Base-by-base conservation (phyloP, 2,888 invertebrate genomes). In the Cheilosia impressa region DNA sequence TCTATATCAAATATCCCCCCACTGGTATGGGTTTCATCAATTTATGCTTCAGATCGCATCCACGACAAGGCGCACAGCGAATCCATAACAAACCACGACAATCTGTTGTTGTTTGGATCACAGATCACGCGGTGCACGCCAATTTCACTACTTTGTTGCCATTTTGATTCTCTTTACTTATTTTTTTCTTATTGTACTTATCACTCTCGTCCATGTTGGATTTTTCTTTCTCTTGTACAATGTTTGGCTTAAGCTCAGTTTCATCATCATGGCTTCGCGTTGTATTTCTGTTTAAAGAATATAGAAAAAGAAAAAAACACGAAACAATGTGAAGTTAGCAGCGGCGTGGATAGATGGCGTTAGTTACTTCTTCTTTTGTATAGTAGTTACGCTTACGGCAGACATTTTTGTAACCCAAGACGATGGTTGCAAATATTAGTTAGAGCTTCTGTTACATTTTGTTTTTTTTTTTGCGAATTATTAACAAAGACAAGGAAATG, bases 91-190 rank as follows among this genome's bases (percentile, higher is more conserved):
- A 71, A 76, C 81, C 81, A 82, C 71, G 76, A 76, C 75, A 82
- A 65, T 65, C 50, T 76, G 76, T 66, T 82, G 47, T 22, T 71
- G 66, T 62, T 47, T 62, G 78, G 63, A 78, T 78, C 80, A 68
- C 81, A 81, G 81, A 81, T 76, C 81, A 81, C 80, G 80, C 73
- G 52, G 72, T 79, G 66, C 80, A 66, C 76, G 71, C 69, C 71
- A 76, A 38, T 69, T 76, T 76, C 71, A 38, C 52, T 57, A 71
- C 76, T 55, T 65, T 52, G 69, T 76, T 65, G 69, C 63, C 50
- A n/a, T 34, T 63, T 47, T 50, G 38, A 19, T 57, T 52, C n/a
- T 41, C n/a, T 41, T 34, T 47, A 45, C 24, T 69, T 15, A 10
- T 34, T 57, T 55, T 41, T 19, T 58, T 58, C 47, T 34, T n/a